These are phyloP conservation scores for Canis aureus DNA, from an alignment of 2,113 vertebrate species.

Conservation along the genomic window DNA sequence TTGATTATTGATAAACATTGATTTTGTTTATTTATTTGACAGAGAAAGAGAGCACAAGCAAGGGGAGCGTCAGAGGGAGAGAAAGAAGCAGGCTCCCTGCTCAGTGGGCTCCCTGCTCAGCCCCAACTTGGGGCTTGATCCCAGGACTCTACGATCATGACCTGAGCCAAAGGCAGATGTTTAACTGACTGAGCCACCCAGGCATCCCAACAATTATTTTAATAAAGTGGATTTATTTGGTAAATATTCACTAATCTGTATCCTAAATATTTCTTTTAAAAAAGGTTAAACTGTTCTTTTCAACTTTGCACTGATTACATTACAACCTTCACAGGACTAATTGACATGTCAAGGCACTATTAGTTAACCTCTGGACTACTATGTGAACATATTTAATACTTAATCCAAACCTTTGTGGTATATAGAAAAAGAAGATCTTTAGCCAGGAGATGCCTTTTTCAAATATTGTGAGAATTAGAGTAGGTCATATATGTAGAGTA, in stretches of 20 bases:
- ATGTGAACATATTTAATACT: background rate
- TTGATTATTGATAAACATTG: background rate
- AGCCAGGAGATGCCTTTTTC: background rate
- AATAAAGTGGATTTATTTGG: background rate
- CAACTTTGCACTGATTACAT: conserved; percentile 1
- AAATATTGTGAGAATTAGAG: background rate
- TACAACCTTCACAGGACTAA: background rate
- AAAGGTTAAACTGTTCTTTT: background rate
- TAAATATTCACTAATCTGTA: background rate
- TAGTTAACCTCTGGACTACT: background rate
- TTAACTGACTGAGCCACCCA: too few species aligned
- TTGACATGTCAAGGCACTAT: background rate
- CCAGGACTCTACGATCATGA: too few species aligned
- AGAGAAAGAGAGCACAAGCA: too few species aligned
- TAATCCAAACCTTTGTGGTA: background rate
- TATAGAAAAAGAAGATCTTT: background rate
- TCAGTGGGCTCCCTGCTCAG: too few species aligned
- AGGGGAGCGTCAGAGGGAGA: too few species aligned
- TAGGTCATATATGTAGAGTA: background rate
- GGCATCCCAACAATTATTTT: background rate
- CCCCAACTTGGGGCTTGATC: too few species aligned
- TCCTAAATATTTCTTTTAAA: background rate
- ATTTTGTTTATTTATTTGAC: background rate
- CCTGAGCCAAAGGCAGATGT: too few species aligned
- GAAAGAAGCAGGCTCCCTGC: too few species aligned